These are phyloP conservation scores for Cheiracanthium punctorium DNA, from an alignment of 2,888 invertebrate genomes.

Conservation along the genomic window DNA sequence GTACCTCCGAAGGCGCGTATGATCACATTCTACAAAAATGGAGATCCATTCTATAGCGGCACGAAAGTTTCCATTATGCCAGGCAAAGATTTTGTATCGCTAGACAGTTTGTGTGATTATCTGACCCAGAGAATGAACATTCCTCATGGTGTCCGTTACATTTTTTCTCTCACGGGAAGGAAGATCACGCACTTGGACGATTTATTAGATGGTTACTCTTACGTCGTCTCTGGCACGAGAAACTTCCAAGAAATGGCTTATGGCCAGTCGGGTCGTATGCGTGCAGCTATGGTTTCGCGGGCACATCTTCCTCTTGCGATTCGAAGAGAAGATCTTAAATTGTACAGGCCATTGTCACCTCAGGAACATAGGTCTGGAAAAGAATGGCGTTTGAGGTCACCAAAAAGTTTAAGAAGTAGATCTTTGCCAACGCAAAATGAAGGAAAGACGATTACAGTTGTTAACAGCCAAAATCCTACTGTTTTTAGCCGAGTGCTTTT, in stretches of 20 bases:
- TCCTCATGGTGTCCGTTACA: constrained; percentile 90
- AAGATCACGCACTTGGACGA: constrained; percentile 89
- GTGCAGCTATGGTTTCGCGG: constrained; percentile 44
- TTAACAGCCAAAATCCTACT: constrained; percentile 94
- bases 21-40: constrained; percentile 94
- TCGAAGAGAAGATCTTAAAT: constrained; percentile 72
- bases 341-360: constrained; percentile 72
- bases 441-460: constrained; percentile 91
- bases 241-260: constrained; percentile 82
- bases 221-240: constrained; percentile 94
- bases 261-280: constrained; percentile 63
- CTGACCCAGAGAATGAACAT: constrained; percentile 90
- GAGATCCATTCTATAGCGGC: constrained; percentile 93
- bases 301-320: constrained; percentile 54
- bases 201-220: constrained; percentile 90
- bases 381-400: constrained; percentile 55
- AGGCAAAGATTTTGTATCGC: constrained; percentile 88
- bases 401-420: constrained; percentile 63
- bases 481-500: constrained; percentile 93
- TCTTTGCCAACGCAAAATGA: constrained; percentile 82
- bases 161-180: constrained; percentile 94
- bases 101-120: constrained; percentile 90
- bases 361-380: constrained; percentile 13
- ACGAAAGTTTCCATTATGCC: constrained; percentile 92
- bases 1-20: constrained; percentile 78